Evolutionary conservation across 1,140 invertebrate species (phyloP).

Genomic region (Bicyclus anynana): DNA sequence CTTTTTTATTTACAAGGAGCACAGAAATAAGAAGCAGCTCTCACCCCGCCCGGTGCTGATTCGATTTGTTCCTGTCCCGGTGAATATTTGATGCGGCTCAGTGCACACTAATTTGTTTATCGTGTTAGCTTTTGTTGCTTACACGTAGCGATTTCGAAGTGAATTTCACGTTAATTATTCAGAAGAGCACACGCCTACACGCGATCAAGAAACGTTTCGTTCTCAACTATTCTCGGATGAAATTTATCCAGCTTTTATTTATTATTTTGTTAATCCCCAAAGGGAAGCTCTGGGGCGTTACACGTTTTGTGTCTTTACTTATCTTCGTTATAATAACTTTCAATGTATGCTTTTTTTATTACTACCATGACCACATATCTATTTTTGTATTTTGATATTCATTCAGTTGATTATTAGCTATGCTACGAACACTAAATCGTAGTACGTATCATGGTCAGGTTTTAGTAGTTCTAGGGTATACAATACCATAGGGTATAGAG

Average conservation of each 20-base stretch:
- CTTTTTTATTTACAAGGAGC: slow-evolving; percentile 29
- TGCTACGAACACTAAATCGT: too few species aligned
- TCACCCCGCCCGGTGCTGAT: slow-evolving; percentile 51
- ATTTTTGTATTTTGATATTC: too few species aligned
- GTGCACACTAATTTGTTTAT: slow-evolving; percentile 76
- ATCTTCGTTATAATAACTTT: too few species aligned
- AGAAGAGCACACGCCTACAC: slow-evolving; percentile 34
- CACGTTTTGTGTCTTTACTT: too few species aligned
- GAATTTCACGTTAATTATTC: slow-evolving; percentile 52
- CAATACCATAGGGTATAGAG: too few species aligned
- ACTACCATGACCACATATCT: too few species aligned
- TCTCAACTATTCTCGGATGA: slow-evolving; percentile 9
- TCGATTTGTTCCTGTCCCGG: slow-evolving; percentile 71
- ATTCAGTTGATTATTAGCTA: too few species aligned
- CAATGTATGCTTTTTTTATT: too few species aligned
- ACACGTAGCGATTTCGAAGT: slow-evolving; percentile 41
- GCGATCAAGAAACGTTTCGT: slow-evolving; percentile 13
- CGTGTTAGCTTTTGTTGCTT: slow-evolving; percentile 60
- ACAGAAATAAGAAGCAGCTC: slow-evolving; percentile 59
- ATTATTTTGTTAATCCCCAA: too few species aligned
- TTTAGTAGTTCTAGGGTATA: too few species aligned
- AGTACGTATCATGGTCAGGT: too few species aligned
- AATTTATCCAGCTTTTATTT: background rate
- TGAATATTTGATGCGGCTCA: slow-evolving; percentile 73
- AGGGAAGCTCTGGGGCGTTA: too few species aligned